phyloP scores from a whole-genome alignment of 92 coral and sea anemone species.

The Paragorgia papillata region DNA sequence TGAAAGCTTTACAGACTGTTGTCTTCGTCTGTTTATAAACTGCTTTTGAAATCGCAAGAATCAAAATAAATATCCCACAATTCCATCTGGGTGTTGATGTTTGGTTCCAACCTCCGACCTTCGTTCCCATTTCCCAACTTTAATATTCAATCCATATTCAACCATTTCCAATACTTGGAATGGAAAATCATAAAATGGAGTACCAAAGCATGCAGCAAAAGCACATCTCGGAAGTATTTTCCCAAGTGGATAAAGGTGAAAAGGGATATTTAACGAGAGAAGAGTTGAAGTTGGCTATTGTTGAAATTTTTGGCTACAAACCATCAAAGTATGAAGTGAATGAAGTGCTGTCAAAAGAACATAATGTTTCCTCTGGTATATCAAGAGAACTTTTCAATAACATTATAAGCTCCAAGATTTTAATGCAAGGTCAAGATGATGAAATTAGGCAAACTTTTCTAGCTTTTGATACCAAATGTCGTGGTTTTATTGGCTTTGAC shows the following conservation, averaged over 20 bases:
- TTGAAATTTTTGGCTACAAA: slow-evolving; percentile 89
- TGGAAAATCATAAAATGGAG: background rate
- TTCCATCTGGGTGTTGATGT: background rate
- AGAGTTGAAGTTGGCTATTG: slow-evolving; percentile 89
- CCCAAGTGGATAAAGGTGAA: slow-evolving; percentile 65
- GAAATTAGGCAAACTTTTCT: slow-evolving; percentile 88
- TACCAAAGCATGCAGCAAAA: background rate
- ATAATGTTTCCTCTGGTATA: slow-evolving; percentile 47
- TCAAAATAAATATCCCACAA: background rate
- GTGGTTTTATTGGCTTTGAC: slow-evolving; percentile 86
- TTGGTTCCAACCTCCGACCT: no score
- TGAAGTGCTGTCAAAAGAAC: slow-evolving; percentile 64
- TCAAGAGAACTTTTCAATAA: slow-evolving; percentile 60
- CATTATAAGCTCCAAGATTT: slow-evolving; percentile 67
- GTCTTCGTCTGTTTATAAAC: no score
- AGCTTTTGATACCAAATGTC: slow-evolving; percentile 85
- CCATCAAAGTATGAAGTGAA: slow-evolving; percentile 84
- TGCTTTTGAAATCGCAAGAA: background rate
- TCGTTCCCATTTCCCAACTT: slow-evolving; percentile 20
- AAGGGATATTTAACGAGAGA: slow-evolving; percentile 79
- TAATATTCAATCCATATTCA: slow-evolving; percentile 5
- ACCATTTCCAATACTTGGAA: background rate
- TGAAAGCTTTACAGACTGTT: background rate
- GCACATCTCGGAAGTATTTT: slow-evolving; percentile 69
- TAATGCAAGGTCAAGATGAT: slow-evolving; percentile 78